A percentile compares a stretch with the other conserved stretches of the same genome.
Evolutionary conservation across 2,113 vertebrate species (phyloP).

Genomic region (Corythoichthys intestinalis): DNA sequence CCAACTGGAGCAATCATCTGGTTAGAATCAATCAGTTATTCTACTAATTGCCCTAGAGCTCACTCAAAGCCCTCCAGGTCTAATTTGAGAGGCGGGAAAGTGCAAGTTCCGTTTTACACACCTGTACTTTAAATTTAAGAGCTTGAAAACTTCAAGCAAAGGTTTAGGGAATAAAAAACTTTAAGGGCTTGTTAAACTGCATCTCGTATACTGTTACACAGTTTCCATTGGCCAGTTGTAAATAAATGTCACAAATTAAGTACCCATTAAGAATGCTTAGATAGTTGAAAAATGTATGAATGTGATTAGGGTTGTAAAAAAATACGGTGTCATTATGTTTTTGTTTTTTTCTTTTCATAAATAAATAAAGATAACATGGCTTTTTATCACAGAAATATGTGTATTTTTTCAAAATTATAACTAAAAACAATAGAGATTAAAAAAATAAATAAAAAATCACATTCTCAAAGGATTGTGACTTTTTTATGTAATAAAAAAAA

Average conservation of each 20-base stretch:
- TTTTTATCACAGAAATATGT: too few species aligned
- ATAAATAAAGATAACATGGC: too few species aligned
- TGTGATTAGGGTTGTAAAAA: neutral
- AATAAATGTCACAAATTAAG: conserved; percentile 2
- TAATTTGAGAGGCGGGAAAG: conserved; percentile 94
- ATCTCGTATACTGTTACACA: neutral
- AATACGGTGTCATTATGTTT: neutral
- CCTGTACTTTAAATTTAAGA: conserved; percentile 82
- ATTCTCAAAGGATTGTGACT: too few species aligned
- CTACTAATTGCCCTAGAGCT: conserved; percentile 92
- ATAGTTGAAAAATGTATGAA: neutral
- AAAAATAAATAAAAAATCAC: too few species aligned
- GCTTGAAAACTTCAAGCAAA: conserved; percentile 43
- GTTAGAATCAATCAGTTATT: conserved; percentile 99
- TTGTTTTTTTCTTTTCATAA: too few species aligned
- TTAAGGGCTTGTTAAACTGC: conserved; percentile 19
- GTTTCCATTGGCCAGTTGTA: conserved; percentile 5
- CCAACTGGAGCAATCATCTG: conserved; percentile 97
- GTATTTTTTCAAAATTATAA: too few species aligned
- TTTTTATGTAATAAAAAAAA: too few species aligned
- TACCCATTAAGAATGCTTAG: neutral
- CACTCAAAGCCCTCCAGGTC: conserved; percentile 86
- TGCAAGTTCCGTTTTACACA: conserved; percentile 90
- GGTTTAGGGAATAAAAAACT: neutral
- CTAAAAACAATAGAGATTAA: too few species aligned